phyloP scores from a whole-genome alignment of 2,797 vertebrate species.

The Leptodactylus fallax region DNA sequence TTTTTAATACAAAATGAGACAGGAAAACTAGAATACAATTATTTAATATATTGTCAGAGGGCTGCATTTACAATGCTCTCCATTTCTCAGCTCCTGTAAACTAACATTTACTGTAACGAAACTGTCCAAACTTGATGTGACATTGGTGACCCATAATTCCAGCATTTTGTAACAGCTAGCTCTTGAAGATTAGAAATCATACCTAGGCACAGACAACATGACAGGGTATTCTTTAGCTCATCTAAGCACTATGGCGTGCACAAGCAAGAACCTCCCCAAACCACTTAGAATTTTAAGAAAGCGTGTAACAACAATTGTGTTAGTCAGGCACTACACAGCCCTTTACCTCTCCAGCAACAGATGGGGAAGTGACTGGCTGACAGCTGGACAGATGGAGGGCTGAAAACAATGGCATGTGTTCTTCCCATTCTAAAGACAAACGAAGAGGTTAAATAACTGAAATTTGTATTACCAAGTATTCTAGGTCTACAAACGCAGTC shows the following conservation, averaged over 20 bases:
- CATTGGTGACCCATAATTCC: slow-evolving; percentile 26
- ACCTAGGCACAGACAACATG: background rate
- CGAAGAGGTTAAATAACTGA: background rate
- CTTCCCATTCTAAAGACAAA: background rate
- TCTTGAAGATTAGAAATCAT: slow-evolving; percentile 23
- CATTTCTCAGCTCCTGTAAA: background rate
- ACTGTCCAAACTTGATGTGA: slow-evolving; percentile 1
- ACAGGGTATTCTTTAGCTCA: slow-evolving; percentile 23
- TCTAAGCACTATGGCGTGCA: background rate
- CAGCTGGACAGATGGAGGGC: slow-evolving; percentile 16
- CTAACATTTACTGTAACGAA: background rate
- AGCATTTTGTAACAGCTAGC: background rate
- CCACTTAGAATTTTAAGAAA: slow-evolving; percentile 3
- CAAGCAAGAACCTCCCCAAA: background rate
- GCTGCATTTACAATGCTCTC: background rate
- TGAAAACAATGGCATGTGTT: slow-evolving; percentile 7
- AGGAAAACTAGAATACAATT: background rate
- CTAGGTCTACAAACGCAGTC: background rate
- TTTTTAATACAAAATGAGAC: too few species aligned
- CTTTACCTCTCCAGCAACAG: slow-evolving; percentile 15
- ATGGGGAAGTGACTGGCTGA: background rate
- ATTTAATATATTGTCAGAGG: background rate
- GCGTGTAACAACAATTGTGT: slow-evolving; percentile 30
- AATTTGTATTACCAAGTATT: background rate
- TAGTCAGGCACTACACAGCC: slow-evolving; percentile 16